Percentiles rank a stretch among this genome's conserved stretches.
Conservation (phyloP, 1,140 invertebrate species). For the Drosophila novamexicana region DNA sequence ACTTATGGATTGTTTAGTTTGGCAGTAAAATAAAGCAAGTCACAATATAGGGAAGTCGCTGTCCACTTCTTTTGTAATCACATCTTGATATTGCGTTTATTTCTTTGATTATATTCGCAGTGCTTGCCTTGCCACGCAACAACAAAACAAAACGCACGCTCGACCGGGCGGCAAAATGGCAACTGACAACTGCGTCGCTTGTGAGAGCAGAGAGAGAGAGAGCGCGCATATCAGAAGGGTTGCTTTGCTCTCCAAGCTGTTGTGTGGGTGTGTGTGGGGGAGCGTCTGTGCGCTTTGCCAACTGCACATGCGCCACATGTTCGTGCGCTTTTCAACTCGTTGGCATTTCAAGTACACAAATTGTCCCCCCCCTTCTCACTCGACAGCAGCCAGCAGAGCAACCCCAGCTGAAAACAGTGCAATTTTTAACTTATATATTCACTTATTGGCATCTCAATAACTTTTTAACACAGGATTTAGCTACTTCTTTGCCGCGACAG, state of each 20-base stretch:
- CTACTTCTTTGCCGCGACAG: too few relatives aligned
- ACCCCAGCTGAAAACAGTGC: conserved; percentile 4
- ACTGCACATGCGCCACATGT: conserved; percentile 62
- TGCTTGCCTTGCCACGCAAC: conserved; percentile 27
- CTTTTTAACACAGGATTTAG: too few relatives aligned
- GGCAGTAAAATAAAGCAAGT: background rate
- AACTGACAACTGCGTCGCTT: conserved; percentile 43
- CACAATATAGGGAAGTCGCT: conserved; percentile 10
- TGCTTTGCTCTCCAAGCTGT: conserved; percentile 19
- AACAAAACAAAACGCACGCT: conserved; percentile 68
- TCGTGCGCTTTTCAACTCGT: conserved; percentile 59
- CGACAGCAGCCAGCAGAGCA: conserved; percentile 6
- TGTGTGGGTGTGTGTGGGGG: conserved; percentile 7
- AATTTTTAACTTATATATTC: too few relatives aligned
- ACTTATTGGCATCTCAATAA: too few relatives aligned
- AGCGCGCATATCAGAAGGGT: conserved; percentile 26
- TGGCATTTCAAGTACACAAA: conserved; percentile 56
- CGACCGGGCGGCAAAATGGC: conserved; percentile 70
- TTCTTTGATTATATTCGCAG: background rate
- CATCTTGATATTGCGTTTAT: conserved; percentile 17
- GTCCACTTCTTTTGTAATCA: conserved; percentile 5
- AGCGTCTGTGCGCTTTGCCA: background rate
- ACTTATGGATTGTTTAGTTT: conserved; percentile 4
- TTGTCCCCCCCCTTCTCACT: background rate
- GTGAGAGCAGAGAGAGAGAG: conserved; percentile 21